Percentiles rank a stretch among this genome's conserved stretches.
Conservation (phyloP, 2,888 invertebrate genomes). For the Escarpia spicata region DNA sequence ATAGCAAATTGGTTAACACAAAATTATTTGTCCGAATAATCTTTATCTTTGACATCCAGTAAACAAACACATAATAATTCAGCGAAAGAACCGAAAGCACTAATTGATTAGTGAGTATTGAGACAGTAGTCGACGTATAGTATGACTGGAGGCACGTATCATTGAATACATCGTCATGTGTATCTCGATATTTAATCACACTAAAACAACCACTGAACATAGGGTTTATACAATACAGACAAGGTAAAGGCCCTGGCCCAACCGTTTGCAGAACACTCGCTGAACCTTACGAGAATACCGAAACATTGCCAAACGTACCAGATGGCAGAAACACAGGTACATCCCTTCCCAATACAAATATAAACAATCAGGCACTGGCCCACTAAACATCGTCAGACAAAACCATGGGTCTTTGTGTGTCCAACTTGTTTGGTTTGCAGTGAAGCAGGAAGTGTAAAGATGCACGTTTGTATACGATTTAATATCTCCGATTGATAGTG, state of each 20-base stretch:
- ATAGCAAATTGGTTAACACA: background rate
- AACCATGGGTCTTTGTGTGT: no score
- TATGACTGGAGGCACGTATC: background rate
- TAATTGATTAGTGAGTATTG: background rate
- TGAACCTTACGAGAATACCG: background rate
- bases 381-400: no score
- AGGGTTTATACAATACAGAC: no score
- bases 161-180: background rate
- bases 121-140: background rate
- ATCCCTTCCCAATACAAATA: no score
- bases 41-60: background rate
- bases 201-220: background rate
- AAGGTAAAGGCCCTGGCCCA: background rate
- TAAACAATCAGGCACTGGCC: no score
- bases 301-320: no score
- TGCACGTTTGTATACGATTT: no score
- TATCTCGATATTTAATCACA: background rate
- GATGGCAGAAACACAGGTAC: no score
- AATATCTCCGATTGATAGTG: no score
- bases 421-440: no score
- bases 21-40: background rate
- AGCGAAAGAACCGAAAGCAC: background rate
- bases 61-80: background rate
- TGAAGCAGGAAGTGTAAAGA: no score
- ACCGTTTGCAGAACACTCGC: background rate